A percentile compares a stretch with the other conserved stretches of the same genome.
Evolutionary conservation across 2,888 invertebrate species (phyloP).

Genomic region (Calephelis perditalis): DNA sequence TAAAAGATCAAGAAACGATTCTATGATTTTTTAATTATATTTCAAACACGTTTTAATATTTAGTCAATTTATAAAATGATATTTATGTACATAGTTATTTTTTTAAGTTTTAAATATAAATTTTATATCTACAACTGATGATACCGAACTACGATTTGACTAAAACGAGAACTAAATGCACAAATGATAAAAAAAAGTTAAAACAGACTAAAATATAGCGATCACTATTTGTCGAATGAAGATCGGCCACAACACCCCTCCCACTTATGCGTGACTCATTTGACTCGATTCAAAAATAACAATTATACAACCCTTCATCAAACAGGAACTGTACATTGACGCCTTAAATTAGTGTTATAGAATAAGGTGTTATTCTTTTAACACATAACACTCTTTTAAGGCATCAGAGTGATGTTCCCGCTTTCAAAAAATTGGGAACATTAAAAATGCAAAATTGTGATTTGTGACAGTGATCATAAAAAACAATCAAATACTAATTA

Average conservation of each 20-base stretch:
- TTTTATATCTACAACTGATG: constrained; percentile 18
- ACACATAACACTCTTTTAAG: no score
- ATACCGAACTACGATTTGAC: constrained; percentile 18
- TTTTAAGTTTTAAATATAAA: constrained; percentile 25
- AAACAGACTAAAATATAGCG: constrained; percentile 19
- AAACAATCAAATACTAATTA: constrained; percentile 59
- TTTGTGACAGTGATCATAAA: constrained; percentile 72
- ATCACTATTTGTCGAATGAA: constrained; percentile 21
- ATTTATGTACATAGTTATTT: constrained; percentile 32
- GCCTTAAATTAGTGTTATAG: no score
- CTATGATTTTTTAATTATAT: constrained; percentile 25
- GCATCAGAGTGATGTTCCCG: no score
- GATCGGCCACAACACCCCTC: constrained; percentile 46
- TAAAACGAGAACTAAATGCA: constrained; percentile 25
- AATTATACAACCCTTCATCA: constrained; percentile 58
- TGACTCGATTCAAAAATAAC: constrained; percentile 45
- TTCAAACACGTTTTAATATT: constrained; percentile 32
- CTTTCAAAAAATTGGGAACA: constrained; percentile 35
- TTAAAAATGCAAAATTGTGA: constrained; percentile 65
- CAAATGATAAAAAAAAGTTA: constrained; percentile 20
- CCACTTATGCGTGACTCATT: constrained; percentile 60
- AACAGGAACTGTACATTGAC: constrained; percentile 46
- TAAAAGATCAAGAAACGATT: constrained; percentile 26
- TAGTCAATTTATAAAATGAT: constrained; percentile 35
- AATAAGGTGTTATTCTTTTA: no score